Conservation (phyloP, 2,113 vertebrate genomes). For the Sturnus vulgaris region DNA sequence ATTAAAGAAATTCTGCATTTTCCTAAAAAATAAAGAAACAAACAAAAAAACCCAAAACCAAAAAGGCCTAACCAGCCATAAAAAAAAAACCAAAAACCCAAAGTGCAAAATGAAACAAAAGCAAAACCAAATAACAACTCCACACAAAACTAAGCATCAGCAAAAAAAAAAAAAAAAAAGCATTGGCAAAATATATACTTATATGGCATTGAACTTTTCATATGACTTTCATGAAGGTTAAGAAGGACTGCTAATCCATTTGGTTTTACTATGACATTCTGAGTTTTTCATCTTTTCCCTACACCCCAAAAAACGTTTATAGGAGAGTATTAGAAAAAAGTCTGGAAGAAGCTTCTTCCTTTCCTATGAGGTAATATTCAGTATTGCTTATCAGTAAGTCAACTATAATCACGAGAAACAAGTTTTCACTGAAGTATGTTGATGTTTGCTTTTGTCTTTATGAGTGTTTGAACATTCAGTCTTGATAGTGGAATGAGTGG, state of each 20-base stretch:
- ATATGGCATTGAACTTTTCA: background rate
- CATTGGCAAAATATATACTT: background rate
- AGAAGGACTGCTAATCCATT: background rate
- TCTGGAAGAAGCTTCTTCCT: background rate
- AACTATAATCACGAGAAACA: background rate
- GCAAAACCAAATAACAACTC: background rate
- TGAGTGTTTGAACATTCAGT: background rate
- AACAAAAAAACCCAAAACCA: background rate
- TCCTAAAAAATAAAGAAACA: background rate
- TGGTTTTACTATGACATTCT: background rate
- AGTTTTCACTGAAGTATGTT: background rate
- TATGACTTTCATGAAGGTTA: background rate
- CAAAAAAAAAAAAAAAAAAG: background rate
- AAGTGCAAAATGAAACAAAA: background rate
- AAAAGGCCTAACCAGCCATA: background rate
- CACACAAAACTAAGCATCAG: background rate
- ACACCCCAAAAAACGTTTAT: rapidly evolving
- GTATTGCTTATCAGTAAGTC: background rate
- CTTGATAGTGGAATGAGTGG: background rate
- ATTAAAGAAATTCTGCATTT: background rate
- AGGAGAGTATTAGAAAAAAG: background rate
- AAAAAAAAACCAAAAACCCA: background rate
- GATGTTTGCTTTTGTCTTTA: background rate
- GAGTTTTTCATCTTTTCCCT: background rate
- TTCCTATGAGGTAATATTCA: background rate